Evolutionary conservation across 2,797 vertebrate species (phyloP), one percentile per base, ranked within the genome.

Genomic region (Melanotaenia nigrans): DNA sequence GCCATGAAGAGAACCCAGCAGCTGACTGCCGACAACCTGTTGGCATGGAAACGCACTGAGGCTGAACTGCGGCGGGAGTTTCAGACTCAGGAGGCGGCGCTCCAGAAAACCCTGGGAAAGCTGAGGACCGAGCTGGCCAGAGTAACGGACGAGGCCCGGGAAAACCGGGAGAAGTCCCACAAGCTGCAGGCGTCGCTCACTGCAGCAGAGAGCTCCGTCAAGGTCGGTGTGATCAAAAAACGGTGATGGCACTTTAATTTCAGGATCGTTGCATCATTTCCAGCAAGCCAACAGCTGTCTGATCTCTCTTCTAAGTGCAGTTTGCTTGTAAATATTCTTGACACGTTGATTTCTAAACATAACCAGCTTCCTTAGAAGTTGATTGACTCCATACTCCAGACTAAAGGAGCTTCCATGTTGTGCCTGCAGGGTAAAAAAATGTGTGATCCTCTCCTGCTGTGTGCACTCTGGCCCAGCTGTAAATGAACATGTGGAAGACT

Each of bases 1-100:
- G 97, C 96, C 85, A 95, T 99, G 95, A 98, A 98, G 94, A 93
- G 97, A 58, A 98, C 97, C 5, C 97, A 99, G 87, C 96, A 97
- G 87, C 97, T 99, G 84, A 97, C 97, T 2, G 96, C 97, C 0
- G 97, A 99, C 88, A 98, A 96, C 88, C 91, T 98, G 47, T 89
- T 97, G 90, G 95, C 96, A 9, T 98, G 97, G 94, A 98, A 98
- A 92, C 96, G 97, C 87, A 99, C 97, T 2, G 97, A 99, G 92
- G 91, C 94, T 0, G 97, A 99, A 67, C 93, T 99, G 79, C 94
- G 96, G 79, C 96, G 95, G 78, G 97, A 99, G 84, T 98, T 99
- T 73, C 97, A 99, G 90, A 94, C 90, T 30, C 97, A 99, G 93
- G 98, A 99, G 92, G 96, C 96, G 11, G 82, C 95, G 36, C 94